A percentile compares a stretch with the other conserved stretches of the same genome.
Evolutionary conservation across 2,888 invertebrate species (phyloP).

Genomic region (Erannis defoliaria): DNA sequence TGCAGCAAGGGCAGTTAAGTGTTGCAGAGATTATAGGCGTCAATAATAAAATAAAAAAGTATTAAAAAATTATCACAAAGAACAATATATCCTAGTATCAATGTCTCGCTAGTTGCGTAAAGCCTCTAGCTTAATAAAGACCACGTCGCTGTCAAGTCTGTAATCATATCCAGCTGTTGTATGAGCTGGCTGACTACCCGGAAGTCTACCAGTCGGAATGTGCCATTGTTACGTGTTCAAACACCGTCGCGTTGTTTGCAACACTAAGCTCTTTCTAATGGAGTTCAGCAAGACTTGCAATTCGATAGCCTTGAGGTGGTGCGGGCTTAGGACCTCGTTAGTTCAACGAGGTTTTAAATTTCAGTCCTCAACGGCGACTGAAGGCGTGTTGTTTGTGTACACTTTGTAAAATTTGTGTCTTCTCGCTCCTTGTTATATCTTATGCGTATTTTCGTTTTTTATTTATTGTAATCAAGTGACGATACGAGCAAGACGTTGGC

Average conservation of each 20-base stretch:
- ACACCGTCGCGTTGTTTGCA: conserved; percentile 58
- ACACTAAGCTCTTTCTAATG: conserved; percentile 57
- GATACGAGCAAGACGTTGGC: too few species aligned
- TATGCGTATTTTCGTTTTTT: too few species aligned
- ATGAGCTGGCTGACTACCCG: conserved; percentile 16
- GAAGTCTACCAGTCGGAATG: neutral
- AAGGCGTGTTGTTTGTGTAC: neutral
- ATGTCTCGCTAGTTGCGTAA: neutral
- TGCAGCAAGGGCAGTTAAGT: too few species aligned
- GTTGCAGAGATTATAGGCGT: too few species aligned
- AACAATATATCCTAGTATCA: too few species aligned
- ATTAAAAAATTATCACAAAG: too few species aligned
- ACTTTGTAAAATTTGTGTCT: neutral
- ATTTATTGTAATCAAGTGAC: too few species aligned
- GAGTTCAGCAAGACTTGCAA: conserved; percentile 38
- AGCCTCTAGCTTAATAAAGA: conserved; percentile 5
- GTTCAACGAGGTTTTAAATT: conserved; percentile 4
- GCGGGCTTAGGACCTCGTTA: conserved; percentile 23
- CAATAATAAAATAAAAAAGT: too few species aligned
- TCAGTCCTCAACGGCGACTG: neutral
- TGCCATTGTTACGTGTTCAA: conserved; percentile 43
- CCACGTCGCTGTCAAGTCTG: conserved; percentile 13
- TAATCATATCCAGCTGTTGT: conserved; percentile 30
- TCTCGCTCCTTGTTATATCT: too few species aligned
- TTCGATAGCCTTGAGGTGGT: conserved; percentile 45